Conservation (phyloP, 1,140 invertebrate species). For the Trichomalopsis sarcophagae region DNA sequence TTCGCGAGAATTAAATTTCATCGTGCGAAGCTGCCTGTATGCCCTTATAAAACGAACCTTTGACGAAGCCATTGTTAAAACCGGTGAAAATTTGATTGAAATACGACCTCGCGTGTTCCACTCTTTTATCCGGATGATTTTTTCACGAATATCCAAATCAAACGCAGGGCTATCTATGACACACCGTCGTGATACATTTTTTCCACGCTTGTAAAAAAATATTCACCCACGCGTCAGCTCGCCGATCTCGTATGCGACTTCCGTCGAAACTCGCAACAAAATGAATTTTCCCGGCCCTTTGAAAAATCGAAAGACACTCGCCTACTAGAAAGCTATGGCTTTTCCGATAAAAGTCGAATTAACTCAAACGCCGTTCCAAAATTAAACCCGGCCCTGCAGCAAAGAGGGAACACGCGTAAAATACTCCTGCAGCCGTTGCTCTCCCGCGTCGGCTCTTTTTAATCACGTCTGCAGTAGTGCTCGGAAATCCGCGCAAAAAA, state of each 20-base stretch:
- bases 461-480: background rate
- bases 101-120: no score
- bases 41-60: no score
- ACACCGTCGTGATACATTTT: background rate
- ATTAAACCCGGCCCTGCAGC: background rate
- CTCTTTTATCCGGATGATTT: no score
- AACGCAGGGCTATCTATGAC: background rate
- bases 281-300: background rate
- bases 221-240: no score
- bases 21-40: no score
- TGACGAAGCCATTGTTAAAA: no score
- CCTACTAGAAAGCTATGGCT: background rate
- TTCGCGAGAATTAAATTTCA: no score
- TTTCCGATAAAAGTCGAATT: constrained; percentile 32
- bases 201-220: background rate
- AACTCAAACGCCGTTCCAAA: constrained; percentile 13
- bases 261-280: background rate
- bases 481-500: background rate
- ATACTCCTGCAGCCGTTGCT: background rate
- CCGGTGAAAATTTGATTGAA: no score
- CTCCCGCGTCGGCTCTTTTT: background rate
- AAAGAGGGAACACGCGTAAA: background rate
- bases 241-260: no score
- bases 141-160: no score
- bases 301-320: background rate